Evolutionary conservation across 2,888 invertebrate species (phyloP), one percentile per base, ranked within the genome.

Genomic region (Synanthedon myopaeformis): DNA sequence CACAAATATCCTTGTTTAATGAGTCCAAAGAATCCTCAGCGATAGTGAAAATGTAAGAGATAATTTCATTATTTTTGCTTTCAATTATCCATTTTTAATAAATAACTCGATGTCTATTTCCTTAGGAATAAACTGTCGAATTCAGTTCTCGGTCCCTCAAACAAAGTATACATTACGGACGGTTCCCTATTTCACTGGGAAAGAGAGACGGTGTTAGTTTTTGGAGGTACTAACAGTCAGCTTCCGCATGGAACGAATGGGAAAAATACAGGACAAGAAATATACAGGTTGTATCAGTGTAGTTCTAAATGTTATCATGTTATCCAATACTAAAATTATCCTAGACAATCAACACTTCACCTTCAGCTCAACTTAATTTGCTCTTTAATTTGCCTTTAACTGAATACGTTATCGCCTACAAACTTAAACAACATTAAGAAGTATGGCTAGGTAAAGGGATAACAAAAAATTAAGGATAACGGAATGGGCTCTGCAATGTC

Each of bases 151-250:
- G 87, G 87, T 1, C 86, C 87, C 0, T 74, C 83, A 0, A 85
- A 85, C 53, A 87, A 86, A 61, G 82, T 82, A 61, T 89, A 89
- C 63, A 76, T 82, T 8, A 60, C 74, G 0, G 87, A 89, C 35
- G 83, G 82, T 0, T 90, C 90, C 0, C 72, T 91, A 2, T 90
- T 90, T 65, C 87, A 89, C 60, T 81, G 85, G 66, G 90, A 90
- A 52, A 77, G 88, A 41, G 91, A 92, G 65, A 89, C 91, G 0
- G 88, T 93, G 4, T 72, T 93, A 11, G 89, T 93, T 13, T 91
- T 93, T 64, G 93, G 93, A 4, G 93, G 93, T 3, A 88, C 91
- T 23, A 91, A 93, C 72, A 91, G 92, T 4, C 91, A 91, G 62
- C 81, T 79, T 12, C 71, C 86, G 3, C 90, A 89, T 59, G 90